phyloP scores from a whole-genome alignment of 35 echinoderm and acorn worm species.

The Apostichopus parvimensis region DNA sequence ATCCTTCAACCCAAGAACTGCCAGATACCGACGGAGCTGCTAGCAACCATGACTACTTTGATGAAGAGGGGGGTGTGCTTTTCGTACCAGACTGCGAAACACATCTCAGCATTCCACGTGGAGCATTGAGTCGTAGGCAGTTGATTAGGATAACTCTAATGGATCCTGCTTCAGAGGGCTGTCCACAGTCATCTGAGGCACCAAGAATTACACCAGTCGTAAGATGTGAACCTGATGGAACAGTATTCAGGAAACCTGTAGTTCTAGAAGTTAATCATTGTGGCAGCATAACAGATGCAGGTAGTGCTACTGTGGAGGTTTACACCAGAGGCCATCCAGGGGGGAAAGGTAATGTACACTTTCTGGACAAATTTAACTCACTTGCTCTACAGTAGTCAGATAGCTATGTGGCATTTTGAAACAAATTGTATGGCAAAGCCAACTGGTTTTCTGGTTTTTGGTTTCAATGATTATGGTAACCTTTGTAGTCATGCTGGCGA shows the following conservation, averaged over 20 bases:
- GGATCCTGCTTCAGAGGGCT: background rate
- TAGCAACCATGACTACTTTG: background rate
- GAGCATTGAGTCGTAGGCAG: background rate
- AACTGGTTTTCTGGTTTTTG: too few species aligned
- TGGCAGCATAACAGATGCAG: background rate
- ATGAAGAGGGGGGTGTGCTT: background rate
- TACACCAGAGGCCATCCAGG: background rate
- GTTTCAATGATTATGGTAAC: too few species aligned
- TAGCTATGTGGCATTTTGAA: too few species aligned
- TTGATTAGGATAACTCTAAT: background rate
- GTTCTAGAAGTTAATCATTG: background rate
- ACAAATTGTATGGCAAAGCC: too few species aligned
- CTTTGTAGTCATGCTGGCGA: too few species aligned
- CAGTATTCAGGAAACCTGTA: background rate
- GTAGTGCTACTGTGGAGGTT: background rate
- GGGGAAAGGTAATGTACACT: too few species aligned
- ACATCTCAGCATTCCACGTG: background rate
- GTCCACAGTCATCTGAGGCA: background rate
- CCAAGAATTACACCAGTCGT: background rate
- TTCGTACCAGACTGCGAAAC: background rate
- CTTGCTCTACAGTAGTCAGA: too few species aligned
- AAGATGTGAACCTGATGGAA: background rate
- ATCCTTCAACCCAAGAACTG: background rate
- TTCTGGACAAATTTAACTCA: too few species aligned
- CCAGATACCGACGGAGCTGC: background rate